A percentile compares a stretch with the other conserved stretches of the same genome.
phyloP scores from a whole-genome alignment of 2,113 vertebrate species.

The Trochalopteron elliotii region DNA sequence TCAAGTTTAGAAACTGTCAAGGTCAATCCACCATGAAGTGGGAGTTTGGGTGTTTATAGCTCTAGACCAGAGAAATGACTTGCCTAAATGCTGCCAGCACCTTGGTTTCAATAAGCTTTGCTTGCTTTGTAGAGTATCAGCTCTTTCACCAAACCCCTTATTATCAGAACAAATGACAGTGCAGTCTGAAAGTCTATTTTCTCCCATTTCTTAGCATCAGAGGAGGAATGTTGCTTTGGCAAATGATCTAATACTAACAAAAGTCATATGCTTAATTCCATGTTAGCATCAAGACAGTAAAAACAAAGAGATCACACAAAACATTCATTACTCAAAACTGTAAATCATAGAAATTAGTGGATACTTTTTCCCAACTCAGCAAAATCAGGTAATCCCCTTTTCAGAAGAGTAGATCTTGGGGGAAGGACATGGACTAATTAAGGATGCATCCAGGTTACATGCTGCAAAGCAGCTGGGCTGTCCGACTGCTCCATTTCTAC shows the following conservation, averaged over 20 bases:
- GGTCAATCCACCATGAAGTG: background rate
- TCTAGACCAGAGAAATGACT: background rate
- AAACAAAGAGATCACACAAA: background rate
- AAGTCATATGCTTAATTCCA: background rate
- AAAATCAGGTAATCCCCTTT: background rate
- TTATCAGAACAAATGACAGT: background rate
- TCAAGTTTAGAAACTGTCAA: background rate
- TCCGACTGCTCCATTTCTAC: constrained; percentile 16
- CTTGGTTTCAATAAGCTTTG: background rate
- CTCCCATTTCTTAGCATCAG: background rate
- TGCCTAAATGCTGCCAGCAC: background rate
- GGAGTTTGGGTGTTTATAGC: background rate
- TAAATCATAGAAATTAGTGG: background rate
- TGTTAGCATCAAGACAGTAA: background rate
- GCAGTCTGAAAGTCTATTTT: background rate
- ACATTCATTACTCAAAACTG: background rate
- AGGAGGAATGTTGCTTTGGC: background rate
- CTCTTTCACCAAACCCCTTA: background rate
- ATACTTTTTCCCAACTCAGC: background rate
- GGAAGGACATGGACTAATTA: constrained; percentile 37
- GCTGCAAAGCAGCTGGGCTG: constrained; percentile 39
- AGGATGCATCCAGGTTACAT: background rate
- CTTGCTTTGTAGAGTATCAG: background rate
- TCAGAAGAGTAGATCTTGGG: background rate
- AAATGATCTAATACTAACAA: background rate